phyloP scores from a whole-genome alignment of 2,888 invertebrate species.

The Drosophila mimica region DNA sequence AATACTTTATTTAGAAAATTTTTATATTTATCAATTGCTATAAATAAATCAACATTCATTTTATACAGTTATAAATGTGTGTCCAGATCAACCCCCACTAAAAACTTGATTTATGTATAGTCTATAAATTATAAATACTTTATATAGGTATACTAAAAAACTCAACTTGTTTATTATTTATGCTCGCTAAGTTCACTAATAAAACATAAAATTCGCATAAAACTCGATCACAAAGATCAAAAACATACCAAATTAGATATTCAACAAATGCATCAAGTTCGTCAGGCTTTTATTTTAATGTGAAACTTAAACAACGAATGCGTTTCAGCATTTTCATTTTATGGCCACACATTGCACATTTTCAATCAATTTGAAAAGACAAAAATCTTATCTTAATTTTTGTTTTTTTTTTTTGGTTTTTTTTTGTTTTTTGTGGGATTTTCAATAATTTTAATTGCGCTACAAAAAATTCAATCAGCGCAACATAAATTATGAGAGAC shows the following conservation, averaged over 20 bases:
- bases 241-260: conserved; percentile 15
- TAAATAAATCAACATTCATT: not conserved
- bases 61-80: not conserved
- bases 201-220: conserved; percentile 51
- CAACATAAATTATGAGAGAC: conserved; percentile 69
- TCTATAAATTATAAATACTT: not conserved
- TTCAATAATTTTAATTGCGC: conserved; percentile 75
- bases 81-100: not conserved
- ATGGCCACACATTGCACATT: conserved; percentile 40
- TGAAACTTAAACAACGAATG: conserved; percentile 43
- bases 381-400: conserved; percentile 41
- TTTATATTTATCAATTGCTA: not conserved
- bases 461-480: conserved; percentile 72
- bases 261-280: conserved; percentile 10
- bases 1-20: rapidly evolving
- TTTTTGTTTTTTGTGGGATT: conserved; percentile 39
- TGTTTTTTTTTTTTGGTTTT: conserved; percentile 11
- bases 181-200: conserved; percentile 22
- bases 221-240: conserved; percentile 23
- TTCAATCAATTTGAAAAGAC: conserved; percentile 32
- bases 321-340: conserved; percentile 53
- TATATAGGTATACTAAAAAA: conserved; percentile 7
- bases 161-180: conserved; percentile 1
- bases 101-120: not conserved
- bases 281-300: conserved; percentile 25